A percentile compares a stretch with the other conserved stretches of the same genome.
phyloP scores from a whole-genome alignment of 2,113 vertebrate genomes.

The Prietella phreatophila region DNA sequence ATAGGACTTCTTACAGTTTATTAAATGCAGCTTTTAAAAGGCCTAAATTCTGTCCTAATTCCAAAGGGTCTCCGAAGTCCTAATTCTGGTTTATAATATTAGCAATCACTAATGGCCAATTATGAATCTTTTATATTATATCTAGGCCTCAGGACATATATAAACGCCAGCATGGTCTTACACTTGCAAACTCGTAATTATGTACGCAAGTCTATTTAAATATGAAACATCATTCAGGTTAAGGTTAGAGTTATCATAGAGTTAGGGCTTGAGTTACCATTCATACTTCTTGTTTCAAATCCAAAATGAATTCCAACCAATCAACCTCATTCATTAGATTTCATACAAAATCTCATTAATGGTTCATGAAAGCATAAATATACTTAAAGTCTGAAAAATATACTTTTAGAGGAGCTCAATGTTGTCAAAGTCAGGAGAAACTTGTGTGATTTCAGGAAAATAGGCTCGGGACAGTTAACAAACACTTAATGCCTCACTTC shows the following conservation, averaged over 20 bases:
- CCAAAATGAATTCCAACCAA: neutral
- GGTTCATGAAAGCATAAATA: conserved; percentile 17
- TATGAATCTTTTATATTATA: conserved; percentile 1
- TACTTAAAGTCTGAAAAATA: conserved; percentile 14
- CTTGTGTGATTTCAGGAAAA: neutral
- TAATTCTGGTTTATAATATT: neutral
- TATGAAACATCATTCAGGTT: neutral
- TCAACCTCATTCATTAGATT: neutral
- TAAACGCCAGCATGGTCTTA: neutral
- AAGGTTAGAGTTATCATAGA: neutral
- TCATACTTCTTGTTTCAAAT: neutral
- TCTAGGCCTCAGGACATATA: neutral
- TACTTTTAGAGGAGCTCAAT: conserved; percentile 3
- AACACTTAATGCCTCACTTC: conserved; percentile 37
- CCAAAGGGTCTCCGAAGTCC: neutral
- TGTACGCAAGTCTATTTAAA: neutral
- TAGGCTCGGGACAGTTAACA: neutral
- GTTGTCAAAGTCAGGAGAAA: neutral
- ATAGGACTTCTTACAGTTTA: neutral
- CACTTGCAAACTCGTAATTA: neutral
- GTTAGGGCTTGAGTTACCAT: neutral
- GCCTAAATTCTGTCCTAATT: neutral
- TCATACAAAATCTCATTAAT: neutral
- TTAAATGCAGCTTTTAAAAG: neutral
- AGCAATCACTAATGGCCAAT: neutral